A percentile compares a stretch with the other conserved stretches of the same genome.
These are phyloP conservation scores for Probaryconus sp. DNA, from an alignment of 1,140 invertebrate genomes.

Conservation along the genomic window DNA sequence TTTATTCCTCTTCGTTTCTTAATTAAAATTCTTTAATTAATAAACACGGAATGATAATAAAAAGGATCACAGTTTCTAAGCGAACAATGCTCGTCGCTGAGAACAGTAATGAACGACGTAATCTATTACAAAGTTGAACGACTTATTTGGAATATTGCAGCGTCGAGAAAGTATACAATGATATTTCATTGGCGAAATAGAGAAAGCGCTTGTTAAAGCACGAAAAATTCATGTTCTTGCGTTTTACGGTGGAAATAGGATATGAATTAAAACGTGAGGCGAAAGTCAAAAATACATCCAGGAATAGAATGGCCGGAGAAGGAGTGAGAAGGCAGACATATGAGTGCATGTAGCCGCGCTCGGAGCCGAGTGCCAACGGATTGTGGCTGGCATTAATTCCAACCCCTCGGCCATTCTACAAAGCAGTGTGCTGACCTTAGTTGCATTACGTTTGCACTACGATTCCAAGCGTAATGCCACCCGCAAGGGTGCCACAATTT, in stretches of 20 bases:
- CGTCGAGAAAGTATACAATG: constrained; percentile 5
- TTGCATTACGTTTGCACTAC: constrained; percentile 71
- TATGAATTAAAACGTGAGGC: constrained; percentile 35
- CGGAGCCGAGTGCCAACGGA: constrained; percentile 58
- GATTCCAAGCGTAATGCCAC: constrained; percentile 69
- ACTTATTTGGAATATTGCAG: neutral
- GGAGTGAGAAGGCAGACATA: constrained; percentile 19
- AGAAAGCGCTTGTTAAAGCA: constrained; percentile 15
- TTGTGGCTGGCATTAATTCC: constrained; percentile 70
- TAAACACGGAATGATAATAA: neutral
- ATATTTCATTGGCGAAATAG: constrained; percentile 15
- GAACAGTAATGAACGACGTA: too few relatives aligned
- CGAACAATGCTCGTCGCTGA: too few relatives aligned
- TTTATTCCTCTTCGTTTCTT: constrained; percentile 1
- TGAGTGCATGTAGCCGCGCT: constrained; percentile 24
- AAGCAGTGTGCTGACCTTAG: constrained; percentile 70
- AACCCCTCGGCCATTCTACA: constrained; percentile 63
- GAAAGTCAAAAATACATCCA: constrained; percentile 31
- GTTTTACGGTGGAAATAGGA: constrained; percentile 23
- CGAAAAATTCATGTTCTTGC: constrained; percentile 12
- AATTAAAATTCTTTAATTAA: constrained; percentile 9
- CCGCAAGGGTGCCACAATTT: constrained; percentile 59
- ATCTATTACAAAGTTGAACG: too few relatives aligned
- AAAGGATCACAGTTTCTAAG: too few relatives aligned
- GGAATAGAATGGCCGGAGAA: constrained; percentile 9